Evolutionary conservation across 1,140 invertebrate genomes (phyloP).

Genomic region (Cyrtorhinus lividipennis): DNA sequence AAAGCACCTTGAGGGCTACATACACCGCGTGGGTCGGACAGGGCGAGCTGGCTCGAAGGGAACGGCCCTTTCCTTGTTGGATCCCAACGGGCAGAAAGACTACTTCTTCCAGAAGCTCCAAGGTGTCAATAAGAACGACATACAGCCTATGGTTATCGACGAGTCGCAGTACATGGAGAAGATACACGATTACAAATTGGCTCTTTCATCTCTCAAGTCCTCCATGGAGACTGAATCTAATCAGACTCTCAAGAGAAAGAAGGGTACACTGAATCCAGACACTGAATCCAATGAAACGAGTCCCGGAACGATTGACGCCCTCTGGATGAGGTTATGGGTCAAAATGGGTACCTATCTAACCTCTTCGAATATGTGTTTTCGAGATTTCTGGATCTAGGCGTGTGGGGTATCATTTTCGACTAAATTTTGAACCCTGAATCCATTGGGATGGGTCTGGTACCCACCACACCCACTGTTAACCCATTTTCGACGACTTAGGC

Average conservation of each 20-base stretch:
- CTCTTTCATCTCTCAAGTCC: not conserved
- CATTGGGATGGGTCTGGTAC: too few species aligned
- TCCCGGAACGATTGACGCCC: too few species aligned
- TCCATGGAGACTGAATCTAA: not conserved
- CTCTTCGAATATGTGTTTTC: too few species aligned
- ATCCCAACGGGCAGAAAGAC: conserved; percentile 26
- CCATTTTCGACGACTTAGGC: too few species aligned
- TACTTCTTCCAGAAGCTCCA: not conserved
- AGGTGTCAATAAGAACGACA: not conserved
- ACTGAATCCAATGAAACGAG: too few species aligned
- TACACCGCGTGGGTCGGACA: conserved; percentile 85
- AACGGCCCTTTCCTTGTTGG: conserved; percentile 66
- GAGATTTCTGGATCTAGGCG: too few species aligned
- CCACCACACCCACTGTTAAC: too few species aligned
- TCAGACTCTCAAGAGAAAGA: not conserved
- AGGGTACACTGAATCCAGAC: too few species aligned
- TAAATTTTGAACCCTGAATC: too few species aligned
- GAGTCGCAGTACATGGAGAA: not conserved
- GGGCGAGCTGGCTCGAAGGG: conserved; percentile 75
- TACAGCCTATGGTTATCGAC: not conserved
- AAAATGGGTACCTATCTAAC: too few species aligned
- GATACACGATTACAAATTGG: not conserved
- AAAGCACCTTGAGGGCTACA: conserved; percentile 73
- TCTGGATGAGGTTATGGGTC: too few species aligned
- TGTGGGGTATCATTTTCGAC: too few species aligned